A percentile compares a stretch with the other conserved stretches of the same genome.
Conservation (phyloP, 2,797 vertebrate species). For the Acanthis flammea region DNA sequence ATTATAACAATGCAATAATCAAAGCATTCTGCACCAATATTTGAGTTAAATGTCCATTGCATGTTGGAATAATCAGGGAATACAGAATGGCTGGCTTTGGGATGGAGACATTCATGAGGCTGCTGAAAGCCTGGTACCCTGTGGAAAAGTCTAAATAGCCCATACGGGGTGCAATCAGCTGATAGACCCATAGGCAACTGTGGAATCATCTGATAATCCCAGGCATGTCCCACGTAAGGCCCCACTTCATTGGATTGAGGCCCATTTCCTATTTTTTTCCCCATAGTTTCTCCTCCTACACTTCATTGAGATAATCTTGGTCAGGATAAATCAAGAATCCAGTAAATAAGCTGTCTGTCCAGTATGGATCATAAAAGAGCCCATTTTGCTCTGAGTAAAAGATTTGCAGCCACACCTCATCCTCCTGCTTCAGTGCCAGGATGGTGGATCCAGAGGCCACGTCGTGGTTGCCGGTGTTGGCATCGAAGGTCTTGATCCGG, state of each 20-base stretch:
- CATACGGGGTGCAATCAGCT: neutral
- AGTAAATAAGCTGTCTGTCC: conserved; percentile 96
- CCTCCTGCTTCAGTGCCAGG: conserved; percentile 83
- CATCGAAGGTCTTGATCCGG: conserved; percentile 94
- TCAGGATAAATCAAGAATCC: conserved; percentile 95
- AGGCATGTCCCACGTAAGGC: neutral
- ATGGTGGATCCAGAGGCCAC: conserved; percentile 94
- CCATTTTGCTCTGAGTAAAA: conserved; percentile 97
- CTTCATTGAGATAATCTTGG: conserved; percentile 80
- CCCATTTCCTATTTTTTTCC: neutral
- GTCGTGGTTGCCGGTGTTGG: conserved; percentile 94
- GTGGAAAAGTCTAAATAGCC: neutral
- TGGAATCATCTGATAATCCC: neutral
- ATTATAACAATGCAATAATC: neutral
- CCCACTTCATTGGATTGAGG: neutral
- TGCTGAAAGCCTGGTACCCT: neutral
- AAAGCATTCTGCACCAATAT: neutral
- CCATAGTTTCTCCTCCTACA: conserved; percentile 52
- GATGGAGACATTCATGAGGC: neutral
- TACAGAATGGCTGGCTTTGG: neutral
- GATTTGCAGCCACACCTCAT: conserved; percentile 98
- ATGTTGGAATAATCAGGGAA: neutral
- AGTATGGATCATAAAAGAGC: conserved; percentile 95
- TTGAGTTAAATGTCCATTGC: neutral
- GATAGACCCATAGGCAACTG: neutral